A percentile compares a stretch with the other conserved stretches of the same genome.
Evolutionary conservation across 2,888 invertebrate species (phyloP).

Genomic region (Aporophyla lueneburgensis): DNA sequence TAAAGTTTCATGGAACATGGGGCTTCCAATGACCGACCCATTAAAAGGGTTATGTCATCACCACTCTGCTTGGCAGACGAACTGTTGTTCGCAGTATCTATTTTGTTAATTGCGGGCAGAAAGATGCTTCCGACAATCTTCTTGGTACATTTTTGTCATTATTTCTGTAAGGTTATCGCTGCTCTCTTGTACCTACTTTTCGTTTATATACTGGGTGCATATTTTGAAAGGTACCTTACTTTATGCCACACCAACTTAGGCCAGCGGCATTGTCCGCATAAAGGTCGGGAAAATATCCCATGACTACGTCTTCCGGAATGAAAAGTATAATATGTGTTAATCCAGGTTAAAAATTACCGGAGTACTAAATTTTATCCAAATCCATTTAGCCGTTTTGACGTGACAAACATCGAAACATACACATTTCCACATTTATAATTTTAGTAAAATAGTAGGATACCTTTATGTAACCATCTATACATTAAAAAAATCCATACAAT

Average conservation of each 20-base stretch:
- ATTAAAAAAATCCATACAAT: background rate
- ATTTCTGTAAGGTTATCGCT: background rate
- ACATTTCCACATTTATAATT: too few relatives aligned
- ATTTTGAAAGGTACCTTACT: background rate
- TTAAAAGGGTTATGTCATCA: constrained; percentile 5
- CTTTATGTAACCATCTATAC: background rate
- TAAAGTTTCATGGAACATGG: background rate
- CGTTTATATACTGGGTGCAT: background rate
- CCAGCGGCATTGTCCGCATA: too few relatives aligned
- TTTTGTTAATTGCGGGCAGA: too few relatives aligned
- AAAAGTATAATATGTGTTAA: too few relatives aligned
- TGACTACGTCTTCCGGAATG: too few relatives aligned
- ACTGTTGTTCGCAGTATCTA: background rate
- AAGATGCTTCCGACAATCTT: background rate
- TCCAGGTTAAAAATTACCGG: too few relatives aligned
- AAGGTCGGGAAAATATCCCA: too few relatives aligned
- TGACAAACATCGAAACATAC: too few relatives aligned
- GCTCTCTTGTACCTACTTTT: background rate
- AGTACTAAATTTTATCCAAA: too few relatives aligned
- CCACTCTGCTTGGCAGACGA: background rate
- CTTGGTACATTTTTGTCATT: background rate
- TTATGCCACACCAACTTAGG: background rate
- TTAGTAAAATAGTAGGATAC: too few relatives aligned
- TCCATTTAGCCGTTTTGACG: too few relatives aligned
- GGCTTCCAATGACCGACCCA: background rate